phyloP scores from a whole-genome alignment of 2,888 invertebrate genomes.

The Drosophila greeni region DNA sequence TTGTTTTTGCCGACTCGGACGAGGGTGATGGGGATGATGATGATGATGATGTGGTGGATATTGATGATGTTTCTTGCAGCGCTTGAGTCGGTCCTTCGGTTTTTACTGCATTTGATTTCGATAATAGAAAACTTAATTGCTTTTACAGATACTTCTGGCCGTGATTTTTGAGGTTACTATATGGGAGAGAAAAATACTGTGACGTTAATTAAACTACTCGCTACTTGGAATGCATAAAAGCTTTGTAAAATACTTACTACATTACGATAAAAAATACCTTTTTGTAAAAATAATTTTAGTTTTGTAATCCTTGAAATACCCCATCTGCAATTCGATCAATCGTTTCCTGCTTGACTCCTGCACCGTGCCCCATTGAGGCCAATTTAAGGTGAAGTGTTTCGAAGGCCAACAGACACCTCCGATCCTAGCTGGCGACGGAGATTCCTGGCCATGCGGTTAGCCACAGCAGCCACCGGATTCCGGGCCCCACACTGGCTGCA shows the following conservation, averaged over 20 bases:
- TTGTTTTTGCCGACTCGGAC: constrained; percentile 67
- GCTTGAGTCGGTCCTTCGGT: constrained; percentile 13
- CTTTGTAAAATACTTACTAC: not conserved
- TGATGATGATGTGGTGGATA: constrained; percentile 26
- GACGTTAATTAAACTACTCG: not conserved
- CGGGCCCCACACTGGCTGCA: constrained; percentile 33
- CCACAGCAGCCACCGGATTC: constrained; percentile 24
- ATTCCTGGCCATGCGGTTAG: constrained; percentile 32
- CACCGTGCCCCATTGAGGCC: not conserved
- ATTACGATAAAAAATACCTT: too few relatives aligned
- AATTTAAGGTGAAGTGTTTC: constrained; percentile 28
- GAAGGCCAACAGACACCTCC: constrained; percentile 25
- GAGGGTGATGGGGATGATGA: constrained; percentile 21
- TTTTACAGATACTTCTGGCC: constrained; percentile 64
- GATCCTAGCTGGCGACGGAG: constrained; percentile 17
- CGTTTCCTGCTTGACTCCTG: not conserved
- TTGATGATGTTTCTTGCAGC: constrained; percentile 26
- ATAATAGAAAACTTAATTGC: constrained; percentile 73
- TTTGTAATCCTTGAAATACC: not conserved
- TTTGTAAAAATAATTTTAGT: too few relatives aligned
- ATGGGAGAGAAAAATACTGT: not conserved
- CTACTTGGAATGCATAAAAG: not conserved
- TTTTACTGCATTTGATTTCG: constrained; percentile 61
- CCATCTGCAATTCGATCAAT: not conserved
- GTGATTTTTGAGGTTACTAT: constrained; percentile 44